A percentile compares a stretch with the other conserved stretches of the same genome.
phyloP scores from a whole-genome alignment of 2,888 invertebrate genomes.

The Brachyptera putata region DNA sequence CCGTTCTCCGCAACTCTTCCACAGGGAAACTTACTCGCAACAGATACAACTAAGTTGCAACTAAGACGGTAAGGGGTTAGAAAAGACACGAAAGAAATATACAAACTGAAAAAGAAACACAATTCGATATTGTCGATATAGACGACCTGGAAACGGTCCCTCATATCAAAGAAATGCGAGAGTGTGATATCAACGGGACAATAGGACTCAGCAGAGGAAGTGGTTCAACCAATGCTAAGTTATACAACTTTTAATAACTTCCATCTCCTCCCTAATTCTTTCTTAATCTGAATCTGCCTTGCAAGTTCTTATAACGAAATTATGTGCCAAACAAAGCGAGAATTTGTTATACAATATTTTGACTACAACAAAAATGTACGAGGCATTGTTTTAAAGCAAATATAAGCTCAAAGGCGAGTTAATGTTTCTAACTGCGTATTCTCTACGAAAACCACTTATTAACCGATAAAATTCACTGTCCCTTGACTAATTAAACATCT shows the following conservation, averaged over 20 bases:
- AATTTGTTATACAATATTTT: slow-evolving; percentile 36
- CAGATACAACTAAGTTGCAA: slow-evolving; percentile 6
- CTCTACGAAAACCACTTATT: too few species aligned
- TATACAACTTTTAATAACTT: slow-evolving; percentile 1
- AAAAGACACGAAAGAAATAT: background rate
- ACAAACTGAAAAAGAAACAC: background rate
- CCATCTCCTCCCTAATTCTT: background rate
- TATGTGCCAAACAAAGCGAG: slow-evolving; percentile 34
- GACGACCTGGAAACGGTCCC: background rate
- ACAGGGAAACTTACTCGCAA: slow-evolving; percentile 14
- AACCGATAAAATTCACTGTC: background rate
- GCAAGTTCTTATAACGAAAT: slow-evolving; percentile 21
- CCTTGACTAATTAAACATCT: slow-evolving; percentile 1
- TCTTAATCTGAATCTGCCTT: background rate
- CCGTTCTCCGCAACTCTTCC: slow-evolving; percentile 17
- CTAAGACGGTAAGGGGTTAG: background rate
- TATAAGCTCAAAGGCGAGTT: too few species aligned
- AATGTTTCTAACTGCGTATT: too few species aligned
- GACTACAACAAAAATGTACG: background rate
- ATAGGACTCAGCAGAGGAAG: background rate
- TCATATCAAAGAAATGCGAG: background rate
- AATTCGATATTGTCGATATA: background rate
- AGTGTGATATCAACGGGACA: too few species aligned
- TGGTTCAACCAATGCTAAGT: background rate
- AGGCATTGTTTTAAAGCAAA: too few species aligned